Conservation (phyloP, 1,140 invertebrate species). For the Frieseomelitta varia region DNA sequence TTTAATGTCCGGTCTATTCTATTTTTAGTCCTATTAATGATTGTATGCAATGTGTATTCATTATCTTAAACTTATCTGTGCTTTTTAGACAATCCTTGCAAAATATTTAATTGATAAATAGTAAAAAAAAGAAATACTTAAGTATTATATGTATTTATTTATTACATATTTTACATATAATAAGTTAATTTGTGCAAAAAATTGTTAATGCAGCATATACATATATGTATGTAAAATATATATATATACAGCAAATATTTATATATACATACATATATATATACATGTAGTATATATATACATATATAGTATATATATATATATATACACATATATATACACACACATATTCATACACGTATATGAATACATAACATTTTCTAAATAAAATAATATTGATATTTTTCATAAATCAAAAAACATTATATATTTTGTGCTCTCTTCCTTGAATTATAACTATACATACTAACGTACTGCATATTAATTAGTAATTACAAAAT, state of each 20-base stretch:
- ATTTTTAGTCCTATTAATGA: no score
- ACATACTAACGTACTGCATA: not conserved
- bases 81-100: no score
- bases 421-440: slow-evolving; percentile 1
- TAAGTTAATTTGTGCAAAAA: slow-evolving; percentile 39
- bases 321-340: slow-evolving; percentile 10
- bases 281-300: not conserved
- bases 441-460: not conserved
- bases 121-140: not conserved
- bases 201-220: slow-evolving; percentile 12
- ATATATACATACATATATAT: not conserved
- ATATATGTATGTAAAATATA: slow-evolving; percentile 6
- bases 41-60: no score
- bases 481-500: not conserved
- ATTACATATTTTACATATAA: slow-evolving; percentile 21
- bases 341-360: not conserved
- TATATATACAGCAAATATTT: slow-evolving; percentile 1
- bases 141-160: slow-evolving; percentile 33
- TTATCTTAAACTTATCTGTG: no score
- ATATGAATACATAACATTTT: slow-evolving; percentile 9
- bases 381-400: slow-evolving; percentile 14
- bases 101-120: no score
- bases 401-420: slow-evolving; percentile 3
- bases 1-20: no score
- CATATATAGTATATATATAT: not conserved